These are phyloP conservation scores for Oceanodroma leucorhoa DNA, from an alignment of 2,797 vertebrate species.

Conservation along the genomic window DNA sequence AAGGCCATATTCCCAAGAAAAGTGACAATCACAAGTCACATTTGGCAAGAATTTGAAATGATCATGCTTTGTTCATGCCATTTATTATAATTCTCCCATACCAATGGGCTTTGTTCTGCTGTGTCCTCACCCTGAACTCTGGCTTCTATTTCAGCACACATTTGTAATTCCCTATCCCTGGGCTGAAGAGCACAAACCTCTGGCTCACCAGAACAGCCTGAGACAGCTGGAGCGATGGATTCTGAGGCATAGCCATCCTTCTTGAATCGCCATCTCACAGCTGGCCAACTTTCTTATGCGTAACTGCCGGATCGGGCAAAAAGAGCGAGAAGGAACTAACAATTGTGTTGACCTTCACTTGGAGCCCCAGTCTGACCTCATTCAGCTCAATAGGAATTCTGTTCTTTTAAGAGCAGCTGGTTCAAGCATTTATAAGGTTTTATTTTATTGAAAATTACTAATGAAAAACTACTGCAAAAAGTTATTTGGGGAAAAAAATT, in stretches of 20 bases:
- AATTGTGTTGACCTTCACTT: neutral
- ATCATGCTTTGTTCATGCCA: neutral
- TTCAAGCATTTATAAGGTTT: neutral
- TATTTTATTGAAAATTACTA: neutral
- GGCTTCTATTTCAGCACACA: constrained; percentile 44
- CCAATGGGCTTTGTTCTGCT: neutral
- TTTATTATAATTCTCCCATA: constrained; percentile 15
- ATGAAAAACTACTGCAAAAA: neutral
- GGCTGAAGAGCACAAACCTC: constrained; percentile 22
- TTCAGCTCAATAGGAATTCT: neutral
- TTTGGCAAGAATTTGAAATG: constrained; percentile 32
- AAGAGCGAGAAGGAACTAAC: neutral
- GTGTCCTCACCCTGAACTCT: constrained; percentile 2
- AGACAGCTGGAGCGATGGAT: constrained; percentile 61
- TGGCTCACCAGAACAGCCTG: constrained; percentile 48
- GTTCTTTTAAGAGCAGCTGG: neutral
- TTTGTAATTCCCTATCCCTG: constrained; percentile 8
- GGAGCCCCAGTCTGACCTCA: neutral
- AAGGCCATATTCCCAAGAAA: constrained; percentile 24
- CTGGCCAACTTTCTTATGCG: constrained; percentile 8
- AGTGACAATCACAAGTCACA: constrained; percentile 23
- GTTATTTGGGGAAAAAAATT: fast-evolving
- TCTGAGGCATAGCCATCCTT: constrained; percentile 5
- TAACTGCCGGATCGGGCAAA: neutral
- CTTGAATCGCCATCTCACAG: constrained; percentile 23